Evolutionary conservation across 2,888 invertebrate genomes (phyloP).

Genomic region (Trissolcus brochymenae): DNA sequence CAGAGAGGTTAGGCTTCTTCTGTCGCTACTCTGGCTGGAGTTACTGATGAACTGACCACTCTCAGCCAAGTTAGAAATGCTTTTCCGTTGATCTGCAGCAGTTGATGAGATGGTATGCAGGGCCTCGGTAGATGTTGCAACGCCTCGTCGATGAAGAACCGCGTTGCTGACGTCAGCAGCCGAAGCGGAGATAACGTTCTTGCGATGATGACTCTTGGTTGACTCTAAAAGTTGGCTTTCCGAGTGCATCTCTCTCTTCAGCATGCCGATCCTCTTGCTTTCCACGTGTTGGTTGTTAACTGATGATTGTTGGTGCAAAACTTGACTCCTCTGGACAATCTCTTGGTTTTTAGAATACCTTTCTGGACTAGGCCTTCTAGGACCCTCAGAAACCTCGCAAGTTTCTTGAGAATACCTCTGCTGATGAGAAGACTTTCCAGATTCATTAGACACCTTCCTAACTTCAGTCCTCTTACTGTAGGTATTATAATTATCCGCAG

Average conservation of each 20-base stretch:
- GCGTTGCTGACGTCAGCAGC: slow-evolving; percentile 86
- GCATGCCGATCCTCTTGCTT: slow-evolving; percentile 39
- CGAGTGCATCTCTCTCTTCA: slow-evolving; percentile 70
- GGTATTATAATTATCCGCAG: slow-evolving; percentile 78
- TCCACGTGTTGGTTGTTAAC: slow-evolving; percentile 66
- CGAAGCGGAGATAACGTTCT: slow-evolving; percentile 84
- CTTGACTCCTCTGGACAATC: slow-evolving; percentile 65
- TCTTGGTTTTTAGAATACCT: slow-evolving; percentile 58
- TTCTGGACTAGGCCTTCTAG: slow-evolving; percentile 28
- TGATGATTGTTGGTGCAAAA: too few relatives aligned
- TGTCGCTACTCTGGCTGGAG: slow-evolving; percentile 82
- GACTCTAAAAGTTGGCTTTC: slow-evolving; percentile 61
- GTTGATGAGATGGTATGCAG: slow-evolving; percentile 83
- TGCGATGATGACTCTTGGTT: slow-evolving; percentile 80
- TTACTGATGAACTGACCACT: slow-evolving; percentile 83
- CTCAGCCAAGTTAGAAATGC: slow-evolving; percentile 87
- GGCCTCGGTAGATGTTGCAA: slow-evolving; percentile 83
- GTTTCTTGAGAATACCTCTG: slow-evolving; percentile 73
- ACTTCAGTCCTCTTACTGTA: slow-evolving; percentile 75
- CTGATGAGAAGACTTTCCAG: slow-evolving; percentile 76
- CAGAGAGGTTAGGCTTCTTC: slow-evolving; percentile 87
- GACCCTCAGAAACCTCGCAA: slow-evolving; percentile 63
- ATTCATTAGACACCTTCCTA: slow-evolving; percentile 65
- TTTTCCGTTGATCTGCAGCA: slow-evolving; percentile 88
- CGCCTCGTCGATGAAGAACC: slow-evolving; percentile 86